These are phyloP conservation scores for Pachycephala philippinensis DNA, from an alignment of 2,113 vertebrate species.

Conservation along the genomic window DNA sequence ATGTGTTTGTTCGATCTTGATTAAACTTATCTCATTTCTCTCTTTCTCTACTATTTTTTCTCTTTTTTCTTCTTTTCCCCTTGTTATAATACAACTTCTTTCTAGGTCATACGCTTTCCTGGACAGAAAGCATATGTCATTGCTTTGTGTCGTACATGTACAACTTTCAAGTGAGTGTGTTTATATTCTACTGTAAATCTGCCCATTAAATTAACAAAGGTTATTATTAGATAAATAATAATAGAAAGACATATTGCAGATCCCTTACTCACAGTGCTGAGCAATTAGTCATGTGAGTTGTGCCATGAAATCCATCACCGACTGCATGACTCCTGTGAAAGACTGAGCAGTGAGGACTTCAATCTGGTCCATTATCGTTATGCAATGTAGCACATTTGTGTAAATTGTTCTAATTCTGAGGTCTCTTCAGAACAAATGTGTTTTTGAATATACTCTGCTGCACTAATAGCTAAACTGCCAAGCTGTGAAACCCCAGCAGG, in stretches of 20 bases:
- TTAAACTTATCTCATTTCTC: background rate
- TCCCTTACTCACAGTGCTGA: conserved; percentile 16
- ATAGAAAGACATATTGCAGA: background rate
- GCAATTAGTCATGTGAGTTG: conserved; percentile 14
- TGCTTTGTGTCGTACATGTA: background rate
- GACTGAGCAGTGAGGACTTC: conserved; percentile 7
- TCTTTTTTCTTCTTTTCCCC: background rate
- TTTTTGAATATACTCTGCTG: background rate
- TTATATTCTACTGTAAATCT: background rate
- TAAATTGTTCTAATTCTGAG: background rate
- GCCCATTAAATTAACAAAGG: background rate
- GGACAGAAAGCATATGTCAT: background rate
- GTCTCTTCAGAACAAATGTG: background rate
- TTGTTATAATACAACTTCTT: background rate
- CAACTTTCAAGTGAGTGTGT: background rate
- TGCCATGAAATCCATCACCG: background rate
- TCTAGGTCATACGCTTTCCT: background rate
- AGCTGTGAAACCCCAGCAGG: background rate
- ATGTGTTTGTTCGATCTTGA: background rate
- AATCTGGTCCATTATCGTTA: background rate
- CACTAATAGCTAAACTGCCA: background rate
- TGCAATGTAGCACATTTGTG: background rate
- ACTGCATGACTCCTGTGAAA: background rate
- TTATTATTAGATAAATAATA: conserved; percentile 14
- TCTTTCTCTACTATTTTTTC: background rate